A percentile compares a stretch with the other conserved stretches of the same genome.
These are phyloP conservation scores for Geotrypetes seraphini DNA, from an alignment of 2,797 vertebrate genomes.

Conservation along the genomic window DNA sequence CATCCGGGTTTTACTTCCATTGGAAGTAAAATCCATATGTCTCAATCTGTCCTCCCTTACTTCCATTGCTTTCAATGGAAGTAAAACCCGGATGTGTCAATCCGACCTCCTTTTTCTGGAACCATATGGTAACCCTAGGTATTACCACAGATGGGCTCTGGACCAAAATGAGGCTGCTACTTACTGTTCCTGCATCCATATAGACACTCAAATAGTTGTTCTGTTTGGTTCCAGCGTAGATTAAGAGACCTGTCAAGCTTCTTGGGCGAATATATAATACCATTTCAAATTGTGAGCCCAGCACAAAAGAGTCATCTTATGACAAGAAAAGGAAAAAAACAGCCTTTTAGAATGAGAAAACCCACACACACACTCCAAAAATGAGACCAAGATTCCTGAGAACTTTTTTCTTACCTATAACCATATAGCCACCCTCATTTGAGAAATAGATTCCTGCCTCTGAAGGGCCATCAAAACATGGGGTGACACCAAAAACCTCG, in stretches of 20 bases:
- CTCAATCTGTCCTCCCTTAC: no score
- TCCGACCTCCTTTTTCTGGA: no score
- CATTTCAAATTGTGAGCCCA: slow-evolving; percentile 68
- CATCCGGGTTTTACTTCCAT: no score
- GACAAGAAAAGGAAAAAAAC: slow-evolving; percentile 6
- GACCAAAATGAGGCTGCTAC: not conserved
- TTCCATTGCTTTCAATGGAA: no score
- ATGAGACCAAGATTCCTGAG: not conserved
- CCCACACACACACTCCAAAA: not conserved
- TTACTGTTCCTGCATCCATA: slow-evolving; percentile 73
- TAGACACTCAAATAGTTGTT: slow-evolving; percentile 65
- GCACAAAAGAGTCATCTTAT: slow-evolving; percentile 61
- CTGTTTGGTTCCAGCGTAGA: slow-evolving; percentile 55
- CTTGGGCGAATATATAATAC: slow-evolving; percentile 70
- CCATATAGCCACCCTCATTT: slow-evolving; percentile 63
- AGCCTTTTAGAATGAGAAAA: not conserved
- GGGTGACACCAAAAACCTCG: slow-evolving; percentile 56
- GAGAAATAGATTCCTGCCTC: slow-evolving; percentile 79
- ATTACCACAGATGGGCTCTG: no score
- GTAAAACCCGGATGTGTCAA: no score
- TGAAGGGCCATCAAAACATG: slow-evolving; percentile 63
- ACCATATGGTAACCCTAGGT: no score
- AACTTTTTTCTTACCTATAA: slow-evolving; percentile 57
- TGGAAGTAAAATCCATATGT: no score
- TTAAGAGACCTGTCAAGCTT: slow-evolving; percentile 60